These are phyloP conservation scores for Cygnus atratus DNA, from an alignment of 2,113 vertebrate genomes.

Conservation along the genomic window DNA sequence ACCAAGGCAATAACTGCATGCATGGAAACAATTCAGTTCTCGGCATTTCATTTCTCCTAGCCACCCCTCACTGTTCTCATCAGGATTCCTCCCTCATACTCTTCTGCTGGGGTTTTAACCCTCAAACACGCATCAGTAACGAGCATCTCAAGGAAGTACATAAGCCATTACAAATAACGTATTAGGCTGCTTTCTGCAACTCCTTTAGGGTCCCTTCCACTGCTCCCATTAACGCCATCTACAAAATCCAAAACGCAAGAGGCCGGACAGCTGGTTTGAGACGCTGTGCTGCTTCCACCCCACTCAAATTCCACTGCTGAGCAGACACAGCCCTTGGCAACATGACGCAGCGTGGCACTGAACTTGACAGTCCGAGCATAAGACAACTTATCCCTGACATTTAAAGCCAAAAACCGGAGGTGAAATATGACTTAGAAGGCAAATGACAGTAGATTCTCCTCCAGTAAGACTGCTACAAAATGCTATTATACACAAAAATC, in stretches of 20 bases:
- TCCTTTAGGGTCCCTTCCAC: not conserved
- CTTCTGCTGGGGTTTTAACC: conserved; percentile 16
- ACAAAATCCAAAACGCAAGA: not conserved
- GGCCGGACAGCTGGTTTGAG: not conserved
- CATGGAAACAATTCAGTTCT: not conserved
- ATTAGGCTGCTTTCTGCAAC: not conserved
- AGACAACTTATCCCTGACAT: conserved; percentile 1
- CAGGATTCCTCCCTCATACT: conserved; percentile 55
- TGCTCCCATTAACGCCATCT: not conserved
- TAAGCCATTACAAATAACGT: not conserved
- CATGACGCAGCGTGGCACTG: not conserved
- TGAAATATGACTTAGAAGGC: not conserved
- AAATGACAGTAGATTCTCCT: not conserved
- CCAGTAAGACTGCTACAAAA: not conserved
- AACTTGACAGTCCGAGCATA: not conserved
- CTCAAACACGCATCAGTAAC: not conserved
- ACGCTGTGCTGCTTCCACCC: not conserved
- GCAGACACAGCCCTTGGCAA: conserved; percentile 13
- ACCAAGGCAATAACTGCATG: not conserved
- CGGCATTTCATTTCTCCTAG: conserved; percentile 1
- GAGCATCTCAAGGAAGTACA: not conserved
- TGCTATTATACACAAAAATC: not conserved
- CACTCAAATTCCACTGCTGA: conserved; percentile 33
- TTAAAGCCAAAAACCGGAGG: not conserved
- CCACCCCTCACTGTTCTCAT: conserved; percentile 53